Base-by-base conservation (phyloP, 1,140 invertebrate genomes). In the Coelopa frigida region DNA sequence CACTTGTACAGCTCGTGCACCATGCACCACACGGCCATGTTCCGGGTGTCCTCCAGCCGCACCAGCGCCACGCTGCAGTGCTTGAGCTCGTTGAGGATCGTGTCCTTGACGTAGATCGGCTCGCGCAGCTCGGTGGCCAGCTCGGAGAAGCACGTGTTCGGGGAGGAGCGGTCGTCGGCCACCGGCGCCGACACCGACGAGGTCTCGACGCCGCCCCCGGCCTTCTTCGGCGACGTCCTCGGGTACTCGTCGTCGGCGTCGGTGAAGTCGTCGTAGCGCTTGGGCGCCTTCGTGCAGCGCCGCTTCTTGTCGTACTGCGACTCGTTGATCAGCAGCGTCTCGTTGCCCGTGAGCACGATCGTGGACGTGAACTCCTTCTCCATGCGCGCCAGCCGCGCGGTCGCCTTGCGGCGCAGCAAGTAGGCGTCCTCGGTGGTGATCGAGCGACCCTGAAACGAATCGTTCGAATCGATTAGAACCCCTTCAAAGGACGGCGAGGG, bases 321-420 rank as follows among this genome's bases (percentile, higher is more conserved):
- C 36, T 69, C 62, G 31, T 63, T 61, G 3, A 70, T 58, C 0
- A 69, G 39, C 29, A 68, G 36, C 5, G 66, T 68, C 32, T 68
- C 61, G 27, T 64, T 62, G 24, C 62, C 66, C 2, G 66, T 68
- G 0, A 70, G 45, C 18, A 70, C 62, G 12, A 70, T 29, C 0
- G 67, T 69, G 4, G 67, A 61, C 0, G 58, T 64, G 22, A 70
- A 69, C 12, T 70, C 63, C 53, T 64, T 68, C 35, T 70, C 67
- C 55, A 68, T 60, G 33, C 58, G 64, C 3, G 66, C 67, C 27
- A 70, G 33, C 2, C 56, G 55, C 0, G 67, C 67, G 0, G 61
- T 69, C 3, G 66, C 66, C 27, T 68, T 46, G 11, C 58, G 56
- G 0, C 66, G 52, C 39, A 68, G 36, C 31, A 61, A 59, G 22